Conservation (phyloP, 1,140 invertebrate species). For the Drosophila jambulina region DNA sequence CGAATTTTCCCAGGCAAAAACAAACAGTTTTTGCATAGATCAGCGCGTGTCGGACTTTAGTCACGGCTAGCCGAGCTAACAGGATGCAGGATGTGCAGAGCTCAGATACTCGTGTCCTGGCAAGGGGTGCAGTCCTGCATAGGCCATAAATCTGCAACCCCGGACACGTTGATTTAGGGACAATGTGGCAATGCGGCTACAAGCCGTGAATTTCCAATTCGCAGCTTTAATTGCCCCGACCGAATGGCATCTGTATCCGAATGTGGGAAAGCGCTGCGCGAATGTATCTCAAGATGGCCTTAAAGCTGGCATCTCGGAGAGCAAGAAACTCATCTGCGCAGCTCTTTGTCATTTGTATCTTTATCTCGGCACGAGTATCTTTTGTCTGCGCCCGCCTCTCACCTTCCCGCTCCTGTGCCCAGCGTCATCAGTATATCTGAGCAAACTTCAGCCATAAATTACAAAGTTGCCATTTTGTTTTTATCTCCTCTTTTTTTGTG, state of each 20-base stretch:
- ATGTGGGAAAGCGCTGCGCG: conserved; percentile 39
- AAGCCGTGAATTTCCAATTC: conserved; percentile 61
- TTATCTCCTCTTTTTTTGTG: conserved; percentile 78
- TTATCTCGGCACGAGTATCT: conserved; percentile 45
- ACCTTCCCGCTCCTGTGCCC: background rate
- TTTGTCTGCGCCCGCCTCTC: conserved; percentile 32
- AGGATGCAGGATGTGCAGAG: conserved; percentile 3
- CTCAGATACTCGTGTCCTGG: background rate
- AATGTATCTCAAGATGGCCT: conserved; percentile 26
- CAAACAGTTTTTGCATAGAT: conserved; percentile 67
- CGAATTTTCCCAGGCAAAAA: conserved; percentile 50
- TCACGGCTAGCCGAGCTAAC: conserved; percentile 28
- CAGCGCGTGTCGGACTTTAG: conserved; percentile 67
- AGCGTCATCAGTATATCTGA: conserved; percentile 47
- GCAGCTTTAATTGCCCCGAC: conserved; percentile 66
- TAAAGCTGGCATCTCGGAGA: conserved; percentile 20
- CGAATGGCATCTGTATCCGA: conserved; percentile 10
- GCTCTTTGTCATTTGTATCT: conserved; percentile 70
- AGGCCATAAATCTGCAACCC: conserved; percentile 61
- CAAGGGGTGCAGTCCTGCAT: conserved; percentile 41
- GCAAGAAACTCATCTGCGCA: conserved; percentile 67
- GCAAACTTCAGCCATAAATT: conserved; percentile 82
- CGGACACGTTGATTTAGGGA: conserved; percentile 72
- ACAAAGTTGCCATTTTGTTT: conserved; percentile 84
- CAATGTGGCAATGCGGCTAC: conserved; percentile 80